phyloP scores from a whole-genome alignment of 2,113 vertebrate species.

The Falcunculus frontatus region DNA sequence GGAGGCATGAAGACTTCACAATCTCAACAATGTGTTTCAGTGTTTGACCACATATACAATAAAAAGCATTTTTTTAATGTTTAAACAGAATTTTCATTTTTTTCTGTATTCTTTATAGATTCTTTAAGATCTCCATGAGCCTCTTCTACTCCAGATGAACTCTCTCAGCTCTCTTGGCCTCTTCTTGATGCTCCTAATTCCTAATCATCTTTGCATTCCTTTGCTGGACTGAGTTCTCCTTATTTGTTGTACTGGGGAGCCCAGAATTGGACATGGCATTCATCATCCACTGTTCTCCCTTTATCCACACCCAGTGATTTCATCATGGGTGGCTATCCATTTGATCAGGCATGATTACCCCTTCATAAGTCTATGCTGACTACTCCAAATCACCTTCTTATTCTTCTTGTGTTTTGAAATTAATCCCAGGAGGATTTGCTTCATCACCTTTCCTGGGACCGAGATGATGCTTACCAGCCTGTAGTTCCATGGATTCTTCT shows the following conservation, averaged over 20 bases:
- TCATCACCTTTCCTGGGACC: background rate
- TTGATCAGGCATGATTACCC: background rate
- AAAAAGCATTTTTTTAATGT: fast-evolving
- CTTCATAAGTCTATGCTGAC: background rate
- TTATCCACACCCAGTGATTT: background rate
- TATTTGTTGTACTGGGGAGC: background rate
- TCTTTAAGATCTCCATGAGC: background rate
- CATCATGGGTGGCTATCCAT: background rate
- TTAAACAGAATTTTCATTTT: background rate
- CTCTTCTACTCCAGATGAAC: background rate
- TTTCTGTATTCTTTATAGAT: background rate
- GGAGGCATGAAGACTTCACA: background rate
- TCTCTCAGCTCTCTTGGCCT: background rate
- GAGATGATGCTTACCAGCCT: background rate
- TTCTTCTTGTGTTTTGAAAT: background rate
- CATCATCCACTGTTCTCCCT: background rate
- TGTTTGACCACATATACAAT: background rate
- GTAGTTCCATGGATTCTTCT: background rate
- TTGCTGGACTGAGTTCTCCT: background rate
- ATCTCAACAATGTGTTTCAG: background rate
- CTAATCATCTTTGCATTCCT: background rate
- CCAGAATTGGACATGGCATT: background rate
- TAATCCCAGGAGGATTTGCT: background rate
- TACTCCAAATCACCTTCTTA: background rate
- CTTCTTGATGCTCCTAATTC: background rate